phyloP scores from a whole-genome alignment of 2,797 vertebrate species.

The Squalus acanthias region DNA sequence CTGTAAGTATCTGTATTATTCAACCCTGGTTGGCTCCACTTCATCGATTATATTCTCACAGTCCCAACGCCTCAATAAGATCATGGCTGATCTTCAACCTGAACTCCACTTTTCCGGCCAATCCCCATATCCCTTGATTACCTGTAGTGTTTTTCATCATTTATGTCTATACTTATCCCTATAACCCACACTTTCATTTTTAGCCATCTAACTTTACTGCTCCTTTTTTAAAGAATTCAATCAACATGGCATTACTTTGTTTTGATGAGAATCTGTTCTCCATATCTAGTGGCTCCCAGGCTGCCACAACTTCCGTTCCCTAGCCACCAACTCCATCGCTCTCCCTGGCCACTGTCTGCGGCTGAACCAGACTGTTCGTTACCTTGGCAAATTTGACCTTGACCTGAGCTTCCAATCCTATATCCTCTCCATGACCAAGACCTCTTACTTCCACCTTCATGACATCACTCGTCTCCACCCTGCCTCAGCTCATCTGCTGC shows the following conservation, averaged over 20 bases:
- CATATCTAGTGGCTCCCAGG: neutral
- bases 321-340: neutral
- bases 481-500: neutral
- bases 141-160: neutral
- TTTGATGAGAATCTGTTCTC: neutral
- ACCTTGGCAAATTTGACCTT: neutral
- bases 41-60: neutral
- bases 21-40: neutral
- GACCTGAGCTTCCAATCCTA: neutral
- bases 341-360: neutral
- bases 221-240: neutral
- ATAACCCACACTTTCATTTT: neutral
- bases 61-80: too few relatives aligned
- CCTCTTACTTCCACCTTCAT: too few relatives aligned
- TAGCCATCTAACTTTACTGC: neutral
- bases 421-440: too few relatives aligned
- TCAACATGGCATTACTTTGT: neutral
- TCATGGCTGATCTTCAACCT: too few relatives aligned
- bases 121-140: too few relatives aligned
- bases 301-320: too few relatives aligned
- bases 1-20: neutral
- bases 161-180: neutral
- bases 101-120: too few relatives aligned
- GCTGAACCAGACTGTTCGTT: neutral
- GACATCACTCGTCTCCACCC: neutral